Evolutionary conservation across 2,113 vertebrate species (phyloP), one percentile per base, ranked within the genome.

Genomic region (Peromyscus polionotus): DNA sequence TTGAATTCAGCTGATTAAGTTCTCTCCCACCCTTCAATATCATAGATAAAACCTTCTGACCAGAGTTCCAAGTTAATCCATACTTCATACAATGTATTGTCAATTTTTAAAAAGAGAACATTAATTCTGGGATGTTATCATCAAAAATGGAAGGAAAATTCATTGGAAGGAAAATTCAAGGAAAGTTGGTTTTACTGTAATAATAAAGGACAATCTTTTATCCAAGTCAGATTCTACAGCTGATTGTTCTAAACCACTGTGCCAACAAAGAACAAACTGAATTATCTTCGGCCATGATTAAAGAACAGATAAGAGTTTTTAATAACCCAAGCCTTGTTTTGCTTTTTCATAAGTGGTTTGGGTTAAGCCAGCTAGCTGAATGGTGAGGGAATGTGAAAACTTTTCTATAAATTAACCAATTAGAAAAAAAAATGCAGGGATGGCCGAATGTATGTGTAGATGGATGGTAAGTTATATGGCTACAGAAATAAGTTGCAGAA

Each of bases 61-160:
- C 57, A 0, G 36, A 94, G 59, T 48, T 91, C 91, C 96, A 86
- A 97, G 94, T 97, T 96, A 89, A 70, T 98, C 26, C 93, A 90
- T 59, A 97, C 96, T 93, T 63, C 84, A 97, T 92, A 96, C 90
- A 96, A 96, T 93, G 48, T 70, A 75, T 63, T 67, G 96, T 84
- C 91, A 98, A 98, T 68, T 68, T 59, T 98, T 91, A 96, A 95
- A 97, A 97, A 87, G 1, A 92, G 73, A 73, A 96, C 95, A 98
- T 98, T 98, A 98, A 98, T 98, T 98, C 95, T 88, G 77, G 84
- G 94, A 80, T 57, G 96, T 98, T 98, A 98, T 98, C 95, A 97
- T 98, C 97, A 97, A 81, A 84, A 93, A 54, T 65, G 57, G 13
- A 75, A 11, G 42, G 45, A 80, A 92, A 73, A 80, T 75, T 87